These are phyloP conservation scores for Nebria ingens DNA, from an alignment of 1,140 invertebrate species.

Conservation along the genomic window DNA sequence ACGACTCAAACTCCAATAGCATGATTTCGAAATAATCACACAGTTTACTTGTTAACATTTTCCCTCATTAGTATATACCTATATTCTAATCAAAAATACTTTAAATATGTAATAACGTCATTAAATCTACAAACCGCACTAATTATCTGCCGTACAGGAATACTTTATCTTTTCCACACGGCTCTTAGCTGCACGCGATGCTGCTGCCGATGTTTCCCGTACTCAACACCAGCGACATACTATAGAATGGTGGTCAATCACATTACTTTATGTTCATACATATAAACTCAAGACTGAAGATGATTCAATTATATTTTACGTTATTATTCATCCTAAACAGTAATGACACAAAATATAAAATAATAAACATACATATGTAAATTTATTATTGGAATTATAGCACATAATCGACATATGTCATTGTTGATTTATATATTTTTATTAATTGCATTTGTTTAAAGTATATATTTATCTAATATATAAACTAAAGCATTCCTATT, in stretches of 20 bases:
- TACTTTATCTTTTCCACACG: not conserved
- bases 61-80: conserved; percentile 6
- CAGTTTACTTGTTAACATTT: conserved; percentile 5
- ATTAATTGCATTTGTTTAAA: no score
- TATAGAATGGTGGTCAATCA: not conserved
- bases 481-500: no score
- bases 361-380: not conserved
- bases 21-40: conserved; percentile 9
- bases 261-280: not conserved
- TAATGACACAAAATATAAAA: not conserved
- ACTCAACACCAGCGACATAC: not conserved
- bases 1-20: conserved; percentile 2
- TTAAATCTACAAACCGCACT: conserved; percentile 5
- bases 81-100: conserved; percentile 10
- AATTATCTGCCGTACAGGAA: conserved; percentile 1
- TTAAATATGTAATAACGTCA: conserved; percentile 9
- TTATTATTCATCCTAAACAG: no score
- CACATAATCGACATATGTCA: no score
- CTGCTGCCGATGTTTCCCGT: not conserved
- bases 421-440: no score
- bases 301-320: no score
- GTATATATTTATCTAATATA: no score
- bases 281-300: not conserved
- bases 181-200: not conserved
- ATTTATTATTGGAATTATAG: no score